phyloP scores from a whole-genome alignment of 2,113 vertebrate species.

The Stigmatopora nigra region DNA sequence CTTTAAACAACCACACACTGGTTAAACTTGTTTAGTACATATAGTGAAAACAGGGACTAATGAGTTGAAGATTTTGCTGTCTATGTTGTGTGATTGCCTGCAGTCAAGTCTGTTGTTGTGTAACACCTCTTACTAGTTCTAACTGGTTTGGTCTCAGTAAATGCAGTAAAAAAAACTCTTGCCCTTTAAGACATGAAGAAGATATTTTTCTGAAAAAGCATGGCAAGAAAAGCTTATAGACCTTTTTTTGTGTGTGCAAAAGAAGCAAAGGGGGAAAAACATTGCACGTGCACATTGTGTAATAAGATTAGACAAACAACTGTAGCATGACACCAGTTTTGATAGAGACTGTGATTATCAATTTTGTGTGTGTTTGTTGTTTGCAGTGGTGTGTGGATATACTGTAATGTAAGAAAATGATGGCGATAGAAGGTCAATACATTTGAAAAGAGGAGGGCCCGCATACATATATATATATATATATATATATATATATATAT shows the following conservation, averaged over 20 bases:
- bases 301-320: background rate
- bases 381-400: background rate
- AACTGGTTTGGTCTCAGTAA: slow-evolving; percentile 40
- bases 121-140: slow-evolving; percentile 54
- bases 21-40: background rate
- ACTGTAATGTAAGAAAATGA: background rate
- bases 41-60: background rate
- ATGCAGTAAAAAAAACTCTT: background rate
- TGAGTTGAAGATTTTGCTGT: slow-evolving; percentile 13
- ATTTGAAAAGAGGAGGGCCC: too few species aligned
- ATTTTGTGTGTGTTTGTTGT: background rate
- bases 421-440: too few species aligned
- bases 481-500: too few species aligned
- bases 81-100: slow-evolving; percentile 1
- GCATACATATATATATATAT: too few species aligned
- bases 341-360: background rate
- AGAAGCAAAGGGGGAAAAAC: background rate
- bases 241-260: slow-evolving; percentile 1
- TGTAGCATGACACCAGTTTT: too few species aligned
- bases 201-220: background rate
- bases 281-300: background rate
- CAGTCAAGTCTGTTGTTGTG: slow-evolving; percentile 40
- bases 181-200: background rate
- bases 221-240: background rate
- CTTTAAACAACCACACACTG: background rate